phyloP scores from a whole-genome alignment of 2,113 vertebrate species.

The Sitta europaea region DNA sequence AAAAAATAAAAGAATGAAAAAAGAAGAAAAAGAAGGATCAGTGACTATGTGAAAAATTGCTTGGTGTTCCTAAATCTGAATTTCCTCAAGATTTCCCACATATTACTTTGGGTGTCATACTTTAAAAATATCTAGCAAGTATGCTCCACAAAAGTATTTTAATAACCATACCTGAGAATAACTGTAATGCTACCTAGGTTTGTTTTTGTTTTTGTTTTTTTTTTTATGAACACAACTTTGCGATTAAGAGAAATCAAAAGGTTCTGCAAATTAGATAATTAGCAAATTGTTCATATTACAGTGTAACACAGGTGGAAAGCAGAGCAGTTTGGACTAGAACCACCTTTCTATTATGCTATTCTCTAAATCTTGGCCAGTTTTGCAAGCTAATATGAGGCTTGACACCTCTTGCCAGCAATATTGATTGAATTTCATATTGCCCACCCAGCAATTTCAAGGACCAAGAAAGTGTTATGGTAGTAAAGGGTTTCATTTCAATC shows the following conservation, averaged over 20 bases:
- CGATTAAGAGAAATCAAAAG: neutral
- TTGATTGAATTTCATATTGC: neutral
- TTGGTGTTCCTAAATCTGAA: neutral
- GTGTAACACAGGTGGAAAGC: neutral
- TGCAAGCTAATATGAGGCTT: neutral
- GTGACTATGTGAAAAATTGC: neutral
- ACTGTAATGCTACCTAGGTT: neutral
- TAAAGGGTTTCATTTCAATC: neutral
- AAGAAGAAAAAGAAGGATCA: neutral
- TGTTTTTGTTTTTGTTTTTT: too few relatives aligned
- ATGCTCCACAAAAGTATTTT: neutral
- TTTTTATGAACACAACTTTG: neutral
- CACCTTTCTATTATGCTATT: neutral
- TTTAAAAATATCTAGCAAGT: neutral
- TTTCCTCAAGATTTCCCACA: neutral
- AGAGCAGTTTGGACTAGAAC: neutral
- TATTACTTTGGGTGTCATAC: neutral
- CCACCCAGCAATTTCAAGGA: neutral
- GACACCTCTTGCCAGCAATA: neutral
- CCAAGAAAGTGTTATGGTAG: neutral
- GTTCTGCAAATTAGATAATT: neutral
- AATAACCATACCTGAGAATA: neutral
- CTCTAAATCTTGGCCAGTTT: neutral
- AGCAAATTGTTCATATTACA: neutral
- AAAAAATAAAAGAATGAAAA: neutral